phyloP scores from a whole-genome alignment of 1,140 invertebrate genomes.

The Polyergus mexicanus region DNA sequence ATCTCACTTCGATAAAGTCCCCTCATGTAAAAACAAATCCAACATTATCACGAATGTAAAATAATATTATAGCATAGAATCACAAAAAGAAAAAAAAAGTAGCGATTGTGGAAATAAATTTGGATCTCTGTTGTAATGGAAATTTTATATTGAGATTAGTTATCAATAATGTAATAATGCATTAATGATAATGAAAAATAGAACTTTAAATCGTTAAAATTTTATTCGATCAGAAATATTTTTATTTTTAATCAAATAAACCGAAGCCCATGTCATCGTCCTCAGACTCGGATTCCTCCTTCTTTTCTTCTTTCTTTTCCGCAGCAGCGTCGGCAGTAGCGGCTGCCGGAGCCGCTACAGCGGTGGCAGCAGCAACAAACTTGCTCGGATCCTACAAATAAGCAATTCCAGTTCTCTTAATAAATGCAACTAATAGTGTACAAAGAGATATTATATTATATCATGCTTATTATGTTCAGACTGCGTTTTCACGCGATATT shows the following conservation, averaged over 20 bases:
- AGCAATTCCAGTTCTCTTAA: constrained; percentile 59
- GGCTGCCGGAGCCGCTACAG: constrained; percentile 88
- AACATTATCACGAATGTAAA: constrained; percentile 98
- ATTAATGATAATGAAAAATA: not conserved
- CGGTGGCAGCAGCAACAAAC: constrained; percentile 92
- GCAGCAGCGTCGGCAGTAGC: constrained; percentile 88
- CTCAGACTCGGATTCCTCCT: constrained; percentile 93
- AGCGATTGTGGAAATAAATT: too few relatives aligned
- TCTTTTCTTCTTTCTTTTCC: constrained; percentile 91
- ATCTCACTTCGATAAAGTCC: constrained; percentile 96
- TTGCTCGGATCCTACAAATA: constrained; percentile 95
- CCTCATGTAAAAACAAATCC: constrained; percentile 99
- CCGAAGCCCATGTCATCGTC: constrained; percentile 99
- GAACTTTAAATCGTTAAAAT: not conserved
- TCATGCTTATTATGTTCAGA: constrained; percentile 64
- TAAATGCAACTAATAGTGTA: too few relatives aligned
- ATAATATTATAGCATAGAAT: constrained; percentile 88
- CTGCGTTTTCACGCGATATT: constrained; percentile 62
- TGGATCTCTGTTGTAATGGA: too few relatives aligned
- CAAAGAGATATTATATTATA: not conserved
- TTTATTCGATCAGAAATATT: constrained; percentile 26
- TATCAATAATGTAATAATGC: not conserved
- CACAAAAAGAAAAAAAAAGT: too few relatives aligned
- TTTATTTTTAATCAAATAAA: constrained; percentile 95
- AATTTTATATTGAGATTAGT: not conserved